Base-by-base conservation (phyloP, 2,797 vertebrate genomes). In the Anniella stebbinsi region DNA sequence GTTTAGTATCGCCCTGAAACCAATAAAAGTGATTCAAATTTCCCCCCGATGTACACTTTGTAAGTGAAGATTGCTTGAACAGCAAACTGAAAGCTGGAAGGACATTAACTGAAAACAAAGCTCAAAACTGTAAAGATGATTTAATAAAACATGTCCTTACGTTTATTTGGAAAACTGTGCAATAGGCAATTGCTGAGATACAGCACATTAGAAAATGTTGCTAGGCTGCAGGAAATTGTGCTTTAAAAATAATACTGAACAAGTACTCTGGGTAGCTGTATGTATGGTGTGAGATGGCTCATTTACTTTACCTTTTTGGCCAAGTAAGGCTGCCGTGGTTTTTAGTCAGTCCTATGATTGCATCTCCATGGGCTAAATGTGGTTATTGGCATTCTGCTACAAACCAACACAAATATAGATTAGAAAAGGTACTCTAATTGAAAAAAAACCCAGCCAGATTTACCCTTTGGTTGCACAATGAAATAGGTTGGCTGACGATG, bases 91-190 rank as follows among this genome's bases (percentile, higher is more conserved):
- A 83, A 60, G 78, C 70, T 82, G 7, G n/a, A 87, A 90, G 70
- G 63, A 75, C 12, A 45, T 67, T 87, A 90, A 90, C 70, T 66
- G 60, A 76, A 86, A 81, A 75, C 88, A 82, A 82, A 82, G n/a
- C 69, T 87, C 80, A 82, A 30, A 85, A 82, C 60, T 86, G 77
- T 87, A 87, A 87, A 87, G 45, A 76, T 75, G 72, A 90, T 90
- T 90, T 45, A 83, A 87, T 90, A 73, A 69, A 83, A 67, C 45
- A 69, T 17, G 33, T 38, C 82, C 73, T 85, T 78, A 89, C 38
- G 28, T 67, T 87, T 83, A 87, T 82, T 87, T 90, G 60, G 69
- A 82, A 90, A 82, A 41, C 12, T n/a, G 60, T 18, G 70, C 45
- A 82, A 66, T 57, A 90, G 85, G 60, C 85, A 87, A 83, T 41